A percentile compares a stretch with the other conserved stretches of the same genome.
Conservation (phyloP, 2,113 vertebrate genomes). For the Coregonus clupeaformis region DNA sequence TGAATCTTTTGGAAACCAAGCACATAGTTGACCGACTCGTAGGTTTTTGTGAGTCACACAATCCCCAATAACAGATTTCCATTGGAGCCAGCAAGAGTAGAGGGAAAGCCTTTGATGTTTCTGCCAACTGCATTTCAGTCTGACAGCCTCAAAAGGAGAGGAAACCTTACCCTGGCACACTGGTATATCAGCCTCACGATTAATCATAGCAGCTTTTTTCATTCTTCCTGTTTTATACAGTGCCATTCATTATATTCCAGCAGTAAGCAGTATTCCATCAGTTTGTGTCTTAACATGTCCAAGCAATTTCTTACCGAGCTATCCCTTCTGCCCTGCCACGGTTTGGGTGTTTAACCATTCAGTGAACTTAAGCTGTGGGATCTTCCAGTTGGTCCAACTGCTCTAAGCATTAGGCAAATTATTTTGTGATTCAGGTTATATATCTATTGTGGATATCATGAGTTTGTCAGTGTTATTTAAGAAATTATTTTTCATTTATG, state of each 20-base stretch:
- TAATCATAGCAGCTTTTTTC: conserved; percentile 13
- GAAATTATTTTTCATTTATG: neutral
- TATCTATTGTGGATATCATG: no score
- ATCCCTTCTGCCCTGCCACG: conserved; percentile 28
- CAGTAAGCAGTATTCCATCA: neutral
- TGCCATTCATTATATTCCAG: neutral
- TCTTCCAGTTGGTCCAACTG: no score
- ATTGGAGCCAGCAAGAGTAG: neutral
- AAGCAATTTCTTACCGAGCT: conserved; percentile 4
- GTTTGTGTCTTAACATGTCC: conserved; percentile 7
- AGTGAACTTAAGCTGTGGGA: no score
- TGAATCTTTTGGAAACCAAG: neutral
- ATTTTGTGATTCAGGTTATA: conserved; percentile 1
- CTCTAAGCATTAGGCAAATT: neutral
- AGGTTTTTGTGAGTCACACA: neutral
- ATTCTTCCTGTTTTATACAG: conserved; percentile 16
- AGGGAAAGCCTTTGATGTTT: conserved; percentile 15
- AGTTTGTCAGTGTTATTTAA: neutral
- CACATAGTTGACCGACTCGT: neutral
- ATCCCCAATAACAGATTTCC: neutral
- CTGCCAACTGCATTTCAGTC: conserved; percentile 9
- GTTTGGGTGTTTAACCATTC: neutral
- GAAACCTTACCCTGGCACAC: neutral
- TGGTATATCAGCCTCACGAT: neutral
- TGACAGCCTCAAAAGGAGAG: conserved; percentile 17